Evolutionary conservation across 2,797 vertebrate species (phyloP).

Genomic region (Denticeps clupeoides): DNA sequence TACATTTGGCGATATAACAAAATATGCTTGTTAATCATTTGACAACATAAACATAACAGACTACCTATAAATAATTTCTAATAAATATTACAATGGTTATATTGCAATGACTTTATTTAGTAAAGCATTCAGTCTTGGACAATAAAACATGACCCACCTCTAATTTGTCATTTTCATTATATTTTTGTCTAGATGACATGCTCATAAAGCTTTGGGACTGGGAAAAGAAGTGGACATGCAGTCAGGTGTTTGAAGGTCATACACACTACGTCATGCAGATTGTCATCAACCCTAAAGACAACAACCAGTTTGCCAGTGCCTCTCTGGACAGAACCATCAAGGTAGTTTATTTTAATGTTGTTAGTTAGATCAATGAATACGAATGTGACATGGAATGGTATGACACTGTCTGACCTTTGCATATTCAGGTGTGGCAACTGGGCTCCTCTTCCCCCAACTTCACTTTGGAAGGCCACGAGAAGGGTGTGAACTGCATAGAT

Average conservation of each 20-base stretch:
- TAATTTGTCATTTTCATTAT: too few relatives aligned
- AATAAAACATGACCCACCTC: too few relatives aligned
- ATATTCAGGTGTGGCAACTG: constrained; percentile 90
- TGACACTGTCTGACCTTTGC: neutral
- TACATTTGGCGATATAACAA: too few relatives aligned
- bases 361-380: neutral
- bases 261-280: constrained; percentile 99
- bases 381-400: too few relatives aligned
- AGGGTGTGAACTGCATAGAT: constrained; percentile 95
- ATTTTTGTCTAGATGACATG: constrained; percentile 80
- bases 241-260: constrained; percentile 96
- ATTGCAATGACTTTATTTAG: too few relatives aligned
- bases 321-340: constrained; percentile 95
- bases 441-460: constrained; percentile 96
- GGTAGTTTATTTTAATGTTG: constrained; percentile 48
- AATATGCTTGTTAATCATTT: too few relatives aligned
- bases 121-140: too few relatives aligned
- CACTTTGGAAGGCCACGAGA: constrained; percentile 93
- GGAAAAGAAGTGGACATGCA: constrained; percentile 98
- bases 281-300: constrained; percentile 97
- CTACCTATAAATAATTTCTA: too few relatives aligned
- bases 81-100: too few relatives aligned
- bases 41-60: too few relatives aligned
- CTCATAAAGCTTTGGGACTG: constrained; percentile 98
- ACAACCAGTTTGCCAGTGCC: constrained; percentile 96